These are phyloP conservation scores for Cataglyphis rosenhaueri DNA, from an alignment of 2,888 invertebrate genomes.

Conservation along the genomic window DNA sequence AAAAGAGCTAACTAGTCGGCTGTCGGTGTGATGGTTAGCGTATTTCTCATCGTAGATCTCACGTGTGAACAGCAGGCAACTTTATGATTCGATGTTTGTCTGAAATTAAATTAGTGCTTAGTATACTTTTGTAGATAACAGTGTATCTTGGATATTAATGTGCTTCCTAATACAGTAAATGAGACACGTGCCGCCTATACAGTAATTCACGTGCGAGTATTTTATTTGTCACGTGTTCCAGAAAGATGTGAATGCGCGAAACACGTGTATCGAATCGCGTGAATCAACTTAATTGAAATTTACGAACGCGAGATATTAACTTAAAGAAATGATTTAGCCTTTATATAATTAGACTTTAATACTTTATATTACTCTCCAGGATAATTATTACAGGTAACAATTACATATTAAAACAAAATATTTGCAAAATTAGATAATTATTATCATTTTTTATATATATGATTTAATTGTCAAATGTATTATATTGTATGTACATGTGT, in stretches of 20 bases:
- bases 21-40: background rate
- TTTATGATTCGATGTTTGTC: background rate
- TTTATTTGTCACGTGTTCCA: conserved; percentile 10
- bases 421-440: background rate
- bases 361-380: background rate
- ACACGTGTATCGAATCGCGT: background rate
- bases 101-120: background rate
- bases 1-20: conserved; percentile 13
- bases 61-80: background rate
- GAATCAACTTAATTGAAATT: background rate
- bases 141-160: background rate
- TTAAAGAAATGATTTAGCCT: background rate
- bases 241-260: no score
- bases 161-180: background rate
- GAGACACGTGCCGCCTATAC: conserved; percentile 7
- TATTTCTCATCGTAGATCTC: background rate
- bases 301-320: background rate
- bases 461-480: background rate
- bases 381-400: background rate
- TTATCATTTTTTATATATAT: background rate
- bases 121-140: background rate
- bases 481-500: background rate
- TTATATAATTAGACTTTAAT: background rate
- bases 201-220: conserved; percentile 5
- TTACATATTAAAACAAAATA: background rate